These are phyloP conservation scores for Cyclura pinguis DNA, from an alignment of 2,797 vertebrate species.

Conservation along the genomic window DNA sequence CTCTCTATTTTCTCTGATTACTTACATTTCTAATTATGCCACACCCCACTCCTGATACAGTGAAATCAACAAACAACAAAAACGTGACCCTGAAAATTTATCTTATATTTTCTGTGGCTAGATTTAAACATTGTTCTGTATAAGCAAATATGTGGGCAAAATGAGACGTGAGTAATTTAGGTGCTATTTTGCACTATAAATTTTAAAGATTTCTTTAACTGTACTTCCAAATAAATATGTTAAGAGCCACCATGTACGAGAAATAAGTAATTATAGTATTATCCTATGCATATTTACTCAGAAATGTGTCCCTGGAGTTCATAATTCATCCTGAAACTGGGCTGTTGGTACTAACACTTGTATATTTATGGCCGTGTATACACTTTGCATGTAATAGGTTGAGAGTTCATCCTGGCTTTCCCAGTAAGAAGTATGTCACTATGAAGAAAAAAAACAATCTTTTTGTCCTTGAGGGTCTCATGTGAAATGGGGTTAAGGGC, in stretches of 20 bases:
- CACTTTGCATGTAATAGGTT: not conserved
- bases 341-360: not conserved
- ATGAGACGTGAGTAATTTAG: not conserved
- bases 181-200: not conserved
- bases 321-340: not conserved
- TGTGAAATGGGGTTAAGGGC: not conserved
- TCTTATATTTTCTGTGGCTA: not conserved
- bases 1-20: not conserved
- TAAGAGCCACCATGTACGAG: not conserved
- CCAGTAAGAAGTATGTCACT: not conserved
- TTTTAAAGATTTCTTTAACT: not conserved
- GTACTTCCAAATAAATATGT: slow-evolving; percentile 5
- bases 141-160: not conserved
- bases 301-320: not conserved
- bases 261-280: not conserved
- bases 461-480: not conserved
- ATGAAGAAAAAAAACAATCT: no score
- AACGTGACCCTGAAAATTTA: not conserved
- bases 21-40: not conserved
- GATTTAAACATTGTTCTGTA: not conserved
- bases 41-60: not conserved
- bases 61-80: not conserved
- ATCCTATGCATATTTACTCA: not conserved
- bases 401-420: not conserved
- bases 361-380: not conserved